Evolutionary conservation across 2,888 invertebrate species (phyloP), one percentile per base, ranked within the genome.

Genomic region (Drosophila hawaiiensis): DNA sequence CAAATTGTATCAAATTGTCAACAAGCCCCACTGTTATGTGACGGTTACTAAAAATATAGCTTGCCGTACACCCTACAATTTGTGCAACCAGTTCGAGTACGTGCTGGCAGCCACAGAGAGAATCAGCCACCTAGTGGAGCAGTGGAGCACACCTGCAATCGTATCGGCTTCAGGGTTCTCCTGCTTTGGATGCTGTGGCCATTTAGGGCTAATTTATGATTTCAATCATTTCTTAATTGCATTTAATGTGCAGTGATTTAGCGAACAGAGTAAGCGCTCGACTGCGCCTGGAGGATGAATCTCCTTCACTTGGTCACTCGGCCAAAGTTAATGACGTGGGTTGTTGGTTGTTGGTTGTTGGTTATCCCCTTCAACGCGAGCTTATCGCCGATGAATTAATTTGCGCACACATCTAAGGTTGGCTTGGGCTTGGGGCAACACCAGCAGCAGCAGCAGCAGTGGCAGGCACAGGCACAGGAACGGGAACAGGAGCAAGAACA

Each of bases 221-320:
- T 85, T 85, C 85, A 85, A 85, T 85, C 85, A 85, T 85, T 90
- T 88, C 90, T 85, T 85, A 85, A 85, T 85, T 85, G 85, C 85
- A 88, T 90, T 85, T 85, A 85, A 85, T 85, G 85, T 85, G 86
- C 89, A 88, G 63, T 83, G 90, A 85, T 85, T 85, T 85, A 88
- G 80, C 80, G 67, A 76, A 82, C 82, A 82, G 52, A 50, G 53
- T 68, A 43, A 60, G 50, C 65, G 43, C 68, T 76, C 63, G 19
- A 29, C 50, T 49, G 49, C 43, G 58, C 55, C 31, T 29, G 52
- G 58, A 49, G 58, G 58, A 52, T 69, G 71, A 39, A 29, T n/a
- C 29, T 56, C 52, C 61, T 68, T 53, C 69, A 84, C 73, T 85
- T 88, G 85, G 90, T 85, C 89, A 85, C 49, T 85, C 78, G 85